These are phyloP conservation scores for Chunga burmeisteri DNA, from an alignment of 2,113 vertebrate species.

Conservation along the genomic window DNA sequence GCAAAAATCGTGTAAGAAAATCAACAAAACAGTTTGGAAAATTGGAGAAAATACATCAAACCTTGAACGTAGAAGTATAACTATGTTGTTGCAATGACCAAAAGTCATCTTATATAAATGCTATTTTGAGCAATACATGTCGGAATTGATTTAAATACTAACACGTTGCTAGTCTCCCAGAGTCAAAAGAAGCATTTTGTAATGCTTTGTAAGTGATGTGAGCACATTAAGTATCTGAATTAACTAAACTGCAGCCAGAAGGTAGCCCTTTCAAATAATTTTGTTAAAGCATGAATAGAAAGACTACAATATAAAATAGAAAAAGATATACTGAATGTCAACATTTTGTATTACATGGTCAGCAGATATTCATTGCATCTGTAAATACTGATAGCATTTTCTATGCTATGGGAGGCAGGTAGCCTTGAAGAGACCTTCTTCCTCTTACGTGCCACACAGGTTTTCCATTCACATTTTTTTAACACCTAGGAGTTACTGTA, in stretches of 20 bases:
- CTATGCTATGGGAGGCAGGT: neutral
- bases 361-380: neutral
- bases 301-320: neutral
- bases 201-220: neutral
- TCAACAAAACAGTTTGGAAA: neutral
- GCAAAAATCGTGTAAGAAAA: neutral
- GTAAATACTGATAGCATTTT: neutral
- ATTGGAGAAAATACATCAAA: neutral
- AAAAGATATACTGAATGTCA: neutral
- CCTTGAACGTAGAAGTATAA: neutral
- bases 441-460: neutral
- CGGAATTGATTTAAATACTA: neutral
- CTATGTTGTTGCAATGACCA: neutral
- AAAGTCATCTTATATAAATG: neutral
- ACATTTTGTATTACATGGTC: neutral
- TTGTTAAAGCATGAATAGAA: neutral
- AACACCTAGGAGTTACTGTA: neutral
- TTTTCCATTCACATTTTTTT: neutral
- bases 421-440: neutral
- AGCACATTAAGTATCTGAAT: neutral
- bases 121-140: neutral
- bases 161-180: rapidly evolving
- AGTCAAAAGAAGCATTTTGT: neutral
- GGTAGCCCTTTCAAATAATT: neutral
- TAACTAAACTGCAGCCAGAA: neutral